Conservation (phyloP, 2,797 vertebrate species). For the Australoheros facetus region DNA sequence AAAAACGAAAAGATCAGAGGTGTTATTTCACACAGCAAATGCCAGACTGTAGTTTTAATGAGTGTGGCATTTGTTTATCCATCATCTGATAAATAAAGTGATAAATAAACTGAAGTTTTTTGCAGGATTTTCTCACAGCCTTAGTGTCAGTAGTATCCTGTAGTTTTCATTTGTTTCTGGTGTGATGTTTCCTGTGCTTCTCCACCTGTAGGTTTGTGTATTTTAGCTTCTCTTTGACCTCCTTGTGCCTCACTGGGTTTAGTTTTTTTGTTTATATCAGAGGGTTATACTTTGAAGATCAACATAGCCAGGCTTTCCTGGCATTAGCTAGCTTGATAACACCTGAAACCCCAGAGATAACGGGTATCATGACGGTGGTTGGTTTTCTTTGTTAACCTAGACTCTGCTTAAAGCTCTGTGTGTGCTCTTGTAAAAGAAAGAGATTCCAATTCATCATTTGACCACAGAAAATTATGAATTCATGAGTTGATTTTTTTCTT, state of each 20-base stretch:
- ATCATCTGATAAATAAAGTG: constrained; percentile 1
- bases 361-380: not conserved
- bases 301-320: not conserved
- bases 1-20: not conserved
- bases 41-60: not conserved
- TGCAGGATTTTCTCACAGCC: not conserved
- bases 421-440: not conserved
- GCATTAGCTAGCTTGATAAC: not conserved
- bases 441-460: not conserved
- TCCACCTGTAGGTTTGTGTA: not conserved
- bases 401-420: not conserved
- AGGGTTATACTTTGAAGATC: not conserved
- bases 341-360: not conserved
- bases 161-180: not conserved
- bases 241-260: not conserved
- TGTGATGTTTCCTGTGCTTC: not conserved
- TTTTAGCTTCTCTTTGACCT: not conserved
- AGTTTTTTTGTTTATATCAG: not conserved
- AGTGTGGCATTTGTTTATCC: constrained; percentile 4
- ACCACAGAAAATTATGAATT: not conserved
- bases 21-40: not conserved
- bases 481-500: not conserved
- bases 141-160: not conserved
- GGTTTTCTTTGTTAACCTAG: not conserved
- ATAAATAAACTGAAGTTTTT: not conserved